Evolutionary conservation across 1,140 invertebrate species (phyloP), one percentile per base, ranked within the genome.

Genomic region (Heterodera carotae): DNA sequence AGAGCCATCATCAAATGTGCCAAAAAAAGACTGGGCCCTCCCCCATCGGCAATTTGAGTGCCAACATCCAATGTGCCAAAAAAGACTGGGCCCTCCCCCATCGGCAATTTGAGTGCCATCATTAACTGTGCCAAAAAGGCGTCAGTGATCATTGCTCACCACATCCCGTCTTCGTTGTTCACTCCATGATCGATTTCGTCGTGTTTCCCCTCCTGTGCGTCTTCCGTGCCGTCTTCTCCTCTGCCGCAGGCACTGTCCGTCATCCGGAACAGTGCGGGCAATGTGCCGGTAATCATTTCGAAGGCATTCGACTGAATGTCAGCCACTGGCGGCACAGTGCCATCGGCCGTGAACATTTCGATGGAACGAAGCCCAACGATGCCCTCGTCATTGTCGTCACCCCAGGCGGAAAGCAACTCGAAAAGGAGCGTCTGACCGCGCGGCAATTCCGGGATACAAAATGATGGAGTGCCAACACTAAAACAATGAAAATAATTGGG

Each of bases 341-440:
- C 93, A 66, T 89, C 89, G 71, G 87, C 88, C 75, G 91, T 91
- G 86, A 93, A 94, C 73, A 94, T 88, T 88, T 94, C 93, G 59
- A 94, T 91, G 0, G 93, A 93, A 84, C 93, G 93, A 18, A 94
- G 86, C 15, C 93, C 93, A 68, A 94, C 91, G 83, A 92, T 92
- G 88, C 92, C 91, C 81, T 91, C 91, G 85, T 94, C 93, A 88
- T 92, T 91, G 81, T 91, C 91, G 85, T 94, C 93, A n/a, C 93
- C 93, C 93, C 93, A 94, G 27, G 93, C 93, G 6, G 90, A 91
- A 60, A 90, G 89, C 79, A 94, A 92, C 85, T 92, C 71, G 64
- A 83, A 80, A 10, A 66, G 59, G 25, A 83, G 80, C 22, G 25
- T 72, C 60, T 67, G 34, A 10, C 82, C 83, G 27, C 36, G 59